Evolutionary conservation across 2,888 invertebrate genomes (phyloP).

Genomic region (Willowsia nigromaculata): DNA sequence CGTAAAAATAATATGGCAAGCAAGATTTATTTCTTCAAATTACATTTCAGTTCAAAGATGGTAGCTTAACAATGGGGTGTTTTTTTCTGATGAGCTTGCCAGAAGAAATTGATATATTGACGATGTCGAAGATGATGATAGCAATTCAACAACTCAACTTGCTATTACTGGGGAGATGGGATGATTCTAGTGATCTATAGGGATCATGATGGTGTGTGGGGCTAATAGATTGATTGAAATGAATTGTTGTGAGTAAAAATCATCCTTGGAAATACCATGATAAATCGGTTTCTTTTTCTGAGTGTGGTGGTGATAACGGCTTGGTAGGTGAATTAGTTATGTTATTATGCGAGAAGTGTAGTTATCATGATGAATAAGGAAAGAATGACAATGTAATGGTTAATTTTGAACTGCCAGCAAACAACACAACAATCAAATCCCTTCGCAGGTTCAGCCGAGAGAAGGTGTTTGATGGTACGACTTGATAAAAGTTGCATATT

Average conservation of each 20-base stretch:
- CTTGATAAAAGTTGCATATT: conserved; percentile 7
- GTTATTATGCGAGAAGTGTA: neutral
- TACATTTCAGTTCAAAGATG: neutral
- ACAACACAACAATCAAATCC: neutral
- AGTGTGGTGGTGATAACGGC: neutral
- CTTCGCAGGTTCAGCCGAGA: neutral
- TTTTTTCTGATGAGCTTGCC: neutral
- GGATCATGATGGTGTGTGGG: neutral
- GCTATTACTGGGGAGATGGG: neutral
- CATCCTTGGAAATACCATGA: conserved; percentile 24
- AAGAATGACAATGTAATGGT: neutral
- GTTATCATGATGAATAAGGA: neutral
- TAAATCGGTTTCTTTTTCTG: neutral
- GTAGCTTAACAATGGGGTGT: neutral
- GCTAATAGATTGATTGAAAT: conserved; percentile 29
- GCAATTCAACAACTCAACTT: neutral
- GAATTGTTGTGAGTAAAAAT: conserved; percentile 10
- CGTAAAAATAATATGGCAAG: no score
- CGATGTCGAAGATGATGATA: neutral
- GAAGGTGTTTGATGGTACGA: neutral
- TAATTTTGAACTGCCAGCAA: neutral
- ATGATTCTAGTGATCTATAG: neutral
- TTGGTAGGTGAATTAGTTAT: neutral
- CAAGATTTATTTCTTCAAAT: neutral
- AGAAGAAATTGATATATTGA: neutral